Evolutionary conservation across 1,140 invertebrate genomes (phyloP).

Genomic region (Drosophila persimilis): DNA sequence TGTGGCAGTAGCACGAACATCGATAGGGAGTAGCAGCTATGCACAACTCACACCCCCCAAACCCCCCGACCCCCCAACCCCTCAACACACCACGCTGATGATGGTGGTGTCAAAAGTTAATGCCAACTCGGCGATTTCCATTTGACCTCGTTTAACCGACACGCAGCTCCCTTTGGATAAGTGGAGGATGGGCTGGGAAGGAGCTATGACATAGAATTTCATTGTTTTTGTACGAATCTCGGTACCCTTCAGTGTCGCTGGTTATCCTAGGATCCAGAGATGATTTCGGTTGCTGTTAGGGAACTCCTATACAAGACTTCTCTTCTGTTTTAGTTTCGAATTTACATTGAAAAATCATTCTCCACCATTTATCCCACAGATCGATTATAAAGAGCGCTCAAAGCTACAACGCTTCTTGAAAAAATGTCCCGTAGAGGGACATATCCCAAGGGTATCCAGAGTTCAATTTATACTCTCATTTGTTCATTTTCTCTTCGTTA

Average conservation of each 20-base stretch:
- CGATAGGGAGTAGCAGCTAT: not conserved
- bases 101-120: slow-evolving; percentile 76
- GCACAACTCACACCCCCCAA: no score
- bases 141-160: slow-evolving; percentile 74
- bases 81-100: slow-evolving; percentile 1
- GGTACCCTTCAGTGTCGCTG: not conserved
- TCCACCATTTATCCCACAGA: no score
- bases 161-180: slow-evolving; percentile 33
- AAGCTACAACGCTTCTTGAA: no score
- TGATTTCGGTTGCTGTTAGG: no score
- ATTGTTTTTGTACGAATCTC: slow-evolving; percentile 26
- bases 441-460: not conserved
- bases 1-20: slow-evolving; percentile 54
- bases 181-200: slow-evolving; percentile 17
- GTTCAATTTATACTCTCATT: not conserved
- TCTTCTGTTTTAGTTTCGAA: no score
- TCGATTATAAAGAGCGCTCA: no score
- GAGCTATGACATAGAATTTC: slow-evolving; percentile 54
- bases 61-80: not conserved
- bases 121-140: slow-evolving; percentile 78
- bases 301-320: no score
- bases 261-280: no score
- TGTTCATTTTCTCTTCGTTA: slow-evolving; percentile 10
- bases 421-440: not conserved
- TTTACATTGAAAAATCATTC: no score